These are phyloP conservation scores for Anisognathus igniventris DNA, from an alignment of 2,797 vertebrate species.

Conservation along the genomic window DNA sequence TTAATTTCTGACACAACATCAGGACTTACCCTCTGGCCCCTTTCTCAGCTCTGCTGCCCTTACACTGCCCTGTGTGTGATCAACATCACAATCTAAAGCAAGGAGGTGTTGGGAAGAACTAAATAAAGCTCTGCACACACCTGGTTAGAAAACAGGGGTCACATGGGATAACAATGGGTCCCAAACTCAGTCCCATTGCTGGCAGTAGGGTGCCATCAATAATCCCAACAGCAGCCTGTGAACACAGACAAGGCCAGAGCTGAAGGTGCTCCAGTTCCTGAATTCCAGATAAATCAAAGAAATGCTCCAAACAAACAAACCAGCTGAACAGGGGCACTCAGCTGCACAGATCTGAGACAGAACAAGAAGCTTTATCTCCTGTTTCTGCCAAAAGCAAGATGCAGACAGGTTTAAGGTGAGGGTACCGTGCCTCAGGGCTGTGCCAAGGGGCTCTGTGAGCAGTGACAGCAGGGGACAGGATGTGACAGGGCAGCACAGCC, in stretches of 20 bases:
- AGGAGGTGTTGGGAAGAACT: neutral
- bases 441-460: accelerated
- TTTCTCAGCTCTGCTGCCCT: neutral
- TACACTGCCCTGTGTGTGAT: neutral
- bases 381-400: neutral
- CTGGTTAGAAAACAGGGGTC: neutral
- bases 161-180: accelerated
- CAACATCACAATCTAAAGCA: neutral
- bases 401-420: neutral
- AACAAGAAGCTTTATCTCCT: neutral
- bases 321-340: neutral
- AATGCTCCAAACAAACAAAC: neutral
- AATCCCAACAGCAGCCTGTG: accelerated
- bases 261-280: neutral
- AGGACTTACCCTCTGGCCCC: neutral
- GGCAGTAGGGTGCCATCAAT: accelerated
- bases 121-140: neutral
- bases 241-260: neutral
- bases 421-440: accelerated
- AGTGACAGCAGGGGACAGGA: neutral
- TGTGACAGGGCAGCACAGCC: neutral
- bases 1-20: neutral
- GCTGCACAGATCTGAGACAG: neutral
- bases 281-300: neutral
- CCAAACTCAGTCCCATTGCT: neutral